Base-by-base conservation (phyloP, 1,140 invertebrate species). In the Lysiphlebus fabarum region DNA sequence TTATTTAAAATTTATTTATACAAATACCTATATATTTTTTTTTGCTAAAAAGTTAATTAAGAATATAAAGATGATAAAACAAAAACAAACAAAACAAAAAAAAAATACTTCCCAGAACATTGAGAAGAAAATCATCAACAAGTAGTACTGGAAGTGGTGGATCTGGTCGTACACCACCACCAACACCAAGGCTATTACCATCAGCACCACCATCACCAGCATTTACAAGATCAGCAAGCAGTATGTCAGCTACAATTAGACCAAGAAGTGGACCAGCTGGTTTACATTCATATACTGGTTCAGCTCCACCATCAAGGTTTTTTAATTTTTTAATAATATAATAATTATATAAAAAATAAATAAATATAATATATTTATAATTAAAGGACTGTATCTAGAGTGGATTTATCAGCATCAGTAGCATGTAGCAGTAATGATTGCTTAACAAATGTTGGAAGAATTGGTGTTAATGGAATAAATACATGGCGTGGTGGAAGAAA, bases 221-320 rank as follows among this genome's bases (percentile, higher is more conserved):
- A n/a, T 41, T 80, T 37, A 70, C 74, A 0, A 77, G 81, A 12
- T 81, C 82, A 42, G 70, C 80, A 11, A 89, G 87, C 62, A 83
- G 82, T 0, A 58, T 75, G 8, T 80, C 83, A 1, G 83, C 62
- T n/a, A 58, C 83, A 38, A 76, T 80, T 6, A 77, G 87, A 56
- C 87, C 88, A 2, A 74, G 87, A 47, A 89, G 87, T 17, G 88
- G 87, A 44, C 88, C 88, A 0, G 86, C 87, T 9, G 87, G 87
- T 7, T 77, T 90, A 17, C 85, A 87, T 68, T 87, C 86, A 64
- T 90, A 89, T 67, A 89, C 87, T 55, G 87, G 88, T 74, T 76
- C 75, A 2, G 72, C 71, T 1, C 72, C 76, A 44, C 65, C 75
- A 36, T 79, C 62, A 33, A 51, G 62, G 65, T 64, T n/a, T n/a